These are phyloP conservation scores for Theristicus caerulescens DNA, from an alignment of 2,113 vertebrate genomes.

Conservation along the genomic window DNA sequence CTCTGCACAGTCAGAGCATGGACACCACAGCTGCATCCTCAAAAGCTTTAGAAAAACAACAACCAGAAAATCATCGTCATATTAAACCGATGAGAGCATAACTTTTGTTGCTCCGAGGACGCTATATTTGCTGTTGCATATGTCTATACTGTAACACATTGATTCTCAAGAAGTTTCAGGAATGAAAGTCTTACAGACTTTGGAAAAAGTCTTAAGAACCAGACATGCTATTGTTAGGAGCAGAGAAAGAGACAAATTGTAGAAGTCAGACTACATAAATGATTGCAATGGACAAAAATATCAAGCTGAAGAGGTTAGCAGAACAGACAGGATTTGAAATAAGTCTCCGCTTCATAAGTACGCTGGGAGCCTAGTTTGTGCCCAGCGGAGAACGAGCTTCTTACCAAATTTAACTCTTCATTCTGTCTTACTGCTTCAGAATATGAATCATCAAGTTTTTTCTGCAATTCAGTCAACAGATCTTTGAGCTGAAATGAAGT, in stretches of 20 bases:
- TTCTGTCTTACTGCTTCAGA: conserved; percentile 99
- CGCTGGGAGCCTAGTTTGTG: conserved; percentile 61
- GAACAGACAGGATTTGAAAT: conserved; percentile 67
- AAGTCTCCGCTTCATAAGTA: conserved; percentile 55
- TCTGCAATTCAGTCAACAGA: conserved; percentile 99
- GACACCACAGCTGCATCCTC: neutral
- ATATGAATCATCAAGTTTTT: conserved; percentile 98
- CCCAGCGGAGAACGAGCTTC: conserved; percentile 75
- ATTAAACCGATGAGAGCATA: neutral
- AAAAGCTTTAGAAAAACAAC: neutral
- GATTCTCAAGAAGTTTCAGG: conserved; percentile 53
- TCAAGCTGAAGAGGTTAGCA: conserved; percentile 77
- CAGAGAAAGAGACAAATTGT: conserved; percentile 72
- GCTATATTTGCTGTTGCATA: neutral
- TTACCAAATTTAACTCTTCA: conserved; percentile 99
- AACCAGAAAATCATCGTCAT: neutral
- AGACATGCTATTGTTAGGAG: conserved; percentile 77
- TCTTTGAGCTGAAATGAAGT: conserved; percentile 99
- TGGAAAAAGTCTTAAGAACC: conserved; percentile 46
- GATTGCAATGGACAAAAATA: conserved; percentile 68
- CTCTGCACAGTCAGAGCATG: neutral
- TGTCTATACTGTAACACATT: neutral
- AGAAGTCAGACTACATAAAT: conserved; percentile 68
- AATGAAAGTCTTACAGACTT: conserved; percentile 32
- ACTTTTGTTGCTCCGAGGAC: neutral